These are phyloP conservation scores for Gisinianus flammeolus DNA, from an alignment of 2,888 invertebrate species.

Conservation along the genomic window DNA sequence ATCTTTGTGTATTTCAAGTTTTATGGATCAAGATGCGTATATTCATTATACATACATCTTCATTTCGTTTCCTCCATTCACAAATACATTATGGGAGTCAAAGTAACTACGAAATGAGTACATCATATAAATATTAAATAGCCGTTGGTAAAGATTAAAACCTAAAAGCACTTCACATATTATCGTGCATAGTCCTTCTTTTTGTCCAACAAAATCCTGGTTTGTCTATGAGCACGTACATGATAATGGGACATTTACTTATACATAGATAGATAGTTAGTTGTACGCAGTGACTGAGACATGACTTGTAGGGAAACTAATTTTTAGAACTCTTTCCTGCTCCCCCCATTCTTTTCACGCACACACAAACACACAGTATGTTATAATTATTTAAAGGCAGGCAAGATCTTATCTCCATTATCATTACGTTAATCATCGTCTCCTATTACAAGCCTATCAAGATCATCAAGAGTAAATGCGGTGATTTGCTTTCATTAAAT, in stretches of 20 bases:
- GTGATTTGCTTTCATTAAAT: neutral
- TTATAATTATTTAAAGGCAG: neutral
- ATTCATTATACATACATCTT: no score
- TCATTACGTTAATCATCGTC: neutral
- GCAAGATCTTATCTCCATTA: neutral
- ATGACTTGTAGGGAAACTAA: neutral
- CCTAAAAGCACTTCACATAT: neutral
- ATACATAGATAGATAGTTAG: neutral
- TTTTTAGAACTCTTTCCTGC: neutral
- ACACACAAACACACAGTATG: no score
- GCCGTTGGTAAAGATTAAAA: neutral
- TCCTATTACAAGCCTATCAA: neutral
- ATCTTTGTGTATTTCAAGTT: conserved; percentile 11
- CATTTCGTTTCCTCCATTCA: no score
- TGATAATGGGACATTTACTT: conserved; percentile 1
- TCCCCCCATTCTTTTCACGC: no score
- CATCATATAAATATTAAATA: conserved; percentile 10
- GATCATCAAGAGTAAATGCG: neutral
- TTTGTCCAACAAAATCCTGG: neutral
- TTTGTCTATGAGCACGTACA: neutral
- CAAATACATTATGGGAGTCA: no score
- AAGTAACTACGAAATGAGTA: neutral
- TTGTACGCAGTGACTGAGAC: no score
- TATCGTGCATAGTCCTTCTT: neutral
- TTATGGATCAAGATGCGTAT: conserved; percentile 16